A percentile compares a stretch with the other conserved stretches of the same genome.
These are phyloP conservation scores for Drosophila guanche DNA, from an alignment of 1,140 invertebrate species.

Conservation along the genomic window DNA sequence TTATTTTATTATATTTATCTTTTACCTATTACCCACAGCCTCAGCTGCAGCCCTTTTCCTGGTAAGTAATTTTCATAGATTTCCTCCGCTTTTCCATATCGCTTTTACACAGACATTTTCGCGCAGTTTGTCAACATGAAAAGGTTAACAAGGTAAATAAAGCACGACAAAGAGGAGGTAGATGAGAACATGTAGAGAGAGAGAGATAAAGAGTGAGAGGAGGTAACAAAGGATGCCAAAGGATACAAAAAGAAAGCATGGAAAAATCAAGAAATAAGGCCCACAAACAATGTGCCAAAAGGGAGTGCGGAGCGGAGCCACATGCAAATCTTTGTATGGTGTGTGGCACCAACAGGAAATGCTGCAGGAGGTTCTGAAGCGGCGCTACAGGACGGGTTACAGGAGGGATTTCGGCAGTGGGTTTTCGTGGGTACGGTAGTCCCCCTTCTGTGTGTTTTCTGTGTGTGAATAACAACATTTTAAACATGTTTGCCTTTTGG, in stretches of 20 bases:
- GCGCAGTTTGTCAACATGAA: constrained; percentile 71
- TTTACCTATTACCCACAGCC: no score
- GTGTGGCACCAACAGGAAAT: no score
- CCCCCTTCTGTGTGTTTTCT: constrained; percentile 18
- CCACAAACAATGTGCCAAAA: constrained; percentile 64
- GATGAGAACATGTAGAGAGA: no score
- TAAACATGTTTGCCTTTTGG: constrained; percentile 77
- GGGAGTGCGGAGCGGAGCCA: neutral
- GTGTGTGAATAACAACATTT: constrained; percentile 80
- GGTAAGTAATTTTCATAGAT: constrained; percentile 68
- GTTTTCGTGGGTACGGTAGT: constrained; percentile 17
- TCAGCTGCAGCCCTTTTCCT: constrained; percentile 14
- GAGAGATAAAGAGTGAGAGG: constrained; percentile 16
- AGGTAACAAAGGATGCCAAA: no score
- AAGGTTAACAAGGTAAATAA: constrained; percentile 80
- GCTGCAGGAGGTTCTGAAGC: no score
- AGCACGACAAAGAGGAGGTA: constrained; percentile 45
- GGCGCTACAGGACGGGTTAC: neutral
- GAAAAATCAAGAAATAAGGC: constrained; percentile 45
- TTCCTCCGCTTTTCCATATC: constrained; percentile 62
- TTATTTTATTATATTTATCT: constrained; percentile 11
- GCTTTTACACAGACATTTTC: constrained; percentile 25
- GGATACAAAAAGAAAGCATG: constrained; percentile 39
- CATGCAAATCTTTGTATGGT: constrained; percentile 39
- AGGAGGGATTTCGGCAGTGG: constrained; percentile 6